A percentile compares a stretch with the other conserved stretches of the same genome.
phyloP scores from a whole-genome alignment of 2,797 vertebrate genomes.

The Xenopus petersii region DNA sequence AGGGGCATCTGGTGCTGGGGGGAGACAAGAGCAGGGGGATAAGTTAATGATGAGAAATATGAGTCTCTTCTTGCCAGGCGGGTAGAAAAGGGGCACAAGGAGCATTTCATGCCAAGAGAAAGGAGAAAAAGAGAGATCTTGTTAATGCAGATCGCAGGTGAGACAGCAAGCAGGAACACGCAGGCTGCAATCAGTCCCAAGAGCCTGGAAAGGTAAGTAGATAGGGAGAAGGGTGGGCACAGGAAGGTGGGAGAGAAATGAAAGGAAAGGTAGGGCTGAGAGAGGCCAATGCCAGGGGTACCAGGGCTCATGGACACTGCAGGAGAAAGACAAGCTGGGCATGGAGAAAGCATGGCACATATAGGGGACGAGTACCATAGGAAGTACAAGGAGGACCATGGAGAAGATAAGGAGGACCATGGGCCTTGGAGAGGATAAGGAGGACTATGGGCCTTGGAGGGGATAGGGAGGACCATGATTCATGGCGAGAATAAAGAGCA shows the following conservation, averaged over 20 bases:
- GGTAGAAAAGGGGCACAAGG: not conserved
- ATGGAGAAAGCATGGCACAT: too few relatives aligned
- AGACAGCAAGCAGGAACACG: conserved; percentile 20
- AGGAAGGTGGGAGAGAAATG: not conserved
- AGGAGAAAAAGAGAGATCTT: conserved; percentile 18
- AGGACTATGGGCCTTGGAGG: too few relatives aligned
- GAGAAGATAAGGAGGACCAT: too few relatives aligned
- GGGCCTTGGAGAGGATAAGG: too few relatives aligned
- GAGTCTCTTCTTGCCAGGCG: not conserved
- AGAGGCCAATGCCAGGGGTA: not conserved
- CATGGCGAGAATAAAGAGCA: too few relatives aligned
- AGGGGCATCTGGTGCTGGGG: conserved; percentile 82
- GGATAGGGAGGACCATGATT: too few relatives aligned
- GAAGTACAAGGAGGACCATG: too few relatives aligned
- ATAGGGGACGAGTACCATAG: too few relatives aligned
- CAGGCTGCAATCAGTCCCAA: conserved; percentile 30
- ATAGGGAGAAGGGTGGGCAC: not conserved
- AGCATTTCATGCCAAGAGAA: conserved; percentile 30
- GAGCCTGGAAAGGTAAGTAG: conserved; percentile 43
- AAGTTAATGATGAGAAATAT: too few relatives aligned
- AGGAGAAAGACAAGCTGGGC: too few relatives aligned
- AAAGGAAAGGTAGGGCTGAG: not conserved
- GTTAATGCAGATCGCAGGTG: conserved; percentile 33
- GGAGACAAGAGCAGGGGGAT: conserved; percentile 10
- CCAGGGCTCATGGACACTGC: too few relatives aligned